phyloP scores from a whole-genome alignment of 2,113 vertebrate genomes.

The Gymnorhina tibicen region DNA sequence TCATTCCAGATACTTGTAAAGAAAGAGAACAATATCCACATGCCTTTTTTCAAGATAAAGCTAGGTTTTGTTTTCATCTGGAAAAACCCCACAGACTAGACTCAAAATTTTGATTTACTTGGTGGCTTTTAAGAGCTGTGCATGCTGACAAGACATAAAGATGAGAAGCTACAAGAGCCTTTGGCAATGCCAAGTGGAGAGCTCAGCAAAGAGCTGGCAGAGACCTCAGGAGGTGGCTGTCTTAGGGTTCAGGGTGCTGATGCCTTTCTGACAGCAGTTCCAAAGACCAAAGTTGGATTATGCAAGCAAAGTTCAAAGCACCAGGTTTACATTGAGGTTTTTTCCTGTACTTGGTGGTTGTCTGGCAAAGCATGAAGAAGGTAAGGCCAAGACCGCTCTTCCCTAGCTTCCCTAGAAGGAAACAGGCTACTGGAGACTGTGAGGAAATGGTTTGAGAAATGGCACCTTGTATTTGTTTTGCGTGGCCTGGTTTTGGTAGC shows the following conservation, averaged over 20 bases:
- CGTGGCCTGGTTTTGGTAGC: neutral
- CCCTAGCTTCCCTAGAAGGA: neutral
- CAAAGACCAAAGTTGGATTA: neutral
- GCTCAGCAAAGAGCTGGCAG: neutral
- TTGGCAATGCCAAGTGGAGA: neutral
- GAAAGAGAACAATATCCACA: neutral
- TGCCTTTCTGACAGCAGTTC: neutral
- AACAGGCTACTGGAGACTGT: neutral
- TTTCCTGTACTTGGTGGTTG: neutral
- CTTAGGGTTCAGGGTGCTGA: neutral
- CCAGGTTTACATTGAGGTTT: neutral
- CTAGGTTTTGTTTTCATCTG: neutral
- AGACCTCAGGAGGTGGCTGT: neutral
- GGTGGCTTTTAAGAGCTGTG: neutral
- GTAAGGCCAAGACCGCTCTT: neutral
- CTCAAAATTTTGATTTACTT: neutral
- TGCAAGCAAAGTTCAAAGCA: neutral
- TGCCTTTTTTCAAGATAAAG: neutral
- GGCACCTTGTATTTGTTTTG: neutral
- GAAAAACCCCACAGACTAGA: neutral
- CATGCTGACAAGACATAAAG: neutral
- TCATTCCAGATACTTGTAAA: neutral
- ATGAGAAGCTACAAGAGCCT: neutral
- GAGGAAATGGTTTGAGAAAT: neutral
- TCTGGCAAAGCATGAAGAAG: neutral